phyloP scores from a whole-genome alignment of 2,797 vertebrate species.

The Schizopygopsis malacanthus region DNA sequence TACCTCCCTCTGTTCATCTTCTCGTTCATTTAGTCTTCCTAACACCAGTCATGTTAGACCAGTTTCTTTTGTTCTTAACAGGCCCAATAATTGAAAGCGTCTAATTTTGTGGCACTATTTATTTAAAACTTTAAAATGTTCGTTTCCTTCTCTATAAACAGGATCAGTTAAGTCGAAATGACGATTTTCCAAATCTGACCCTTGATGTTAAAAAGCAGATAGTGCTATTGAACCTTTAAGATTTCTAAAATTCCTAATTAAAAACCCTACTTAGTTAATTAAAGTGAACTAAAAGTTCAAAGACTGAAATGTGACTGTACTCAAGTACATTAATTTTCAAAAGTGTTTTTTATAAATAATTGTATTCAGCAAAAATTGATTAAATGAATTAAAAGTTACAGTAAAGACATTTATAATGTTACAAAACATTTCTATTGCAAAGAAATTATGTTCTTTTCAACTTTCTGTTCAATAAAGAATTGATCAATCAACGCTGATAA shows the following conservation, averaged over 20 bases:
- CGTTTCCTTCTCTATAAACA: not conserved
- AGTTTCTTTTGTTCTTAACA: not conserved
- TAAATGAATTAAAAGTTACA: not conserved
- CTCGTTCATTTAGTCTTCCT: constrained; percentile 2
- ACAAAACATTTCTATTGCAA: not conserved
- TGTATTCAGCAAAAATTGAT: not conserved
- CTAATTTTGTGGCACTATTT: not conserved
- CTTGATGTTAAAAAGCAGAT: not conserved
- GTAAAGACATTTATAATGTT: not conserved
- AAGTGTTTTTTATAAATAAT: not conserved
- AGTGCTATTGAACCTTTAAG: not conserved
- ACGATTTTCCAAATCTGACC: not conserved
- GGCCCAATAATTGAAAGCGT: not conserved
- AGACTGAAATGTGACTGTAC: not conserved
- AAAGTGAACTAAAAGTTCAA: not conserved
- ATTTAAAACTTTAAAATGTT: not conserved
- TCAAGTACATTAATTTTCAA: not conserved
- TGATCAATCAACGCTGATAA: not conserved
- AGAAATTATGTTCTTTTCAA: not conserved
- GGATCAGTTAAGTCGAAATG: not conserved
- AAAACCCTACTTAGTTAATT: not conserved
- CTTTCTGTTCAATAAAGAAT: not conserved
- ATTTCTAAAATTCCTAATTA: not conserved
- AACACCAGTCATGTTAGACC: not conserved
- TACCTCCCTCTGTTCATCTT: constrained; percentile 17